These are phyloP conservation scores for Griposia aprilina DNA, from an alignment of 2,888 invertebrate genomes.

Conservation along the genomic window DNA sequence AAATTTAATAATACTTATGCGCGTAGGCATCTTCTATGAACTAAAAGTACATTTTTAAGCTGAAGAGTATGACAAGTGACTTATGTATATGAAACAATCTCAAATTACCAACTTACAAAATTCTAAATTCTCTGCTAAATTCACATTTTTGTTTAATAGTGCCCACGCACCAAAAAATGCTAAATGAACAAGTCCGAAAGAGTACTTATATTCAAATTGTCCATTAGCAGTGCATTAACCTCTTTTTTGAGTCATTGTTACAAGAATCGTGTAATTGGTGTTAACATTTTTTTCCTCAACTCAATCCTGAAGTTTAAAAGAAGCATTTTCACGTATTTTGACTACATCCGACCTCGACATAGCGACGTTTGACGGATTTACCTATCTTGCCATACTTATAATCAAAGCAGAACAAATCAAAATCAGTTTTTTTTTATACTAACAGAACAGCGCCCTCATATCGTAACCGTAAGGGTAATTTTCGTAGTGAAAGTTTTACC, in stretches of 20 bases:
- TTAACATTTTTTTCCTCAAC: conserved; percentile 28
- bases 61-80: background rate
- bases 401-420: background rate
- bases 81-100: background rate
- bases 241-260: conserved; percentile 58
- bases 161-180: conserved; percentile 1
- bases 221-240: conserved; percentile 52
- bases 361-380: background rate
- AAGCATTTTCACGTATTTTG: conserved; percentile 9
- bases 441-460: background rate
- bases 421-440: background rate
- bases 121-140: conserved; percentile 8
- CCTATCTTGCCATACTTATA: background rate
- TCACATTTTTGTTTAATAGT: conserved; percentile 9
- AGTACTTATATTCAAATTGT: conserved; percentile 38
- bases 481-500: background rate
- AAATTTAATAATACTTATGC: background rate
- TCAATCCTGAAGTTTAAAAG: conserved; percentile 8
- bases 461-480: background rate
- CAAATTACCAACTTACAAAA: conserved; percentile 10
- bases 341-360: background rate
- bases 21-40: background rate
- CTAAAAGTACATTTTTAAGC: background rate
- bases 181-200: conserved; percentile 33
- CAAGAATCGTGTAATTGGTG: conserved; percentile 48